Base-by-base conservation (phyloP, 2,113 vertebrate genomes). In the Tachysurus vachellii region DNA sequence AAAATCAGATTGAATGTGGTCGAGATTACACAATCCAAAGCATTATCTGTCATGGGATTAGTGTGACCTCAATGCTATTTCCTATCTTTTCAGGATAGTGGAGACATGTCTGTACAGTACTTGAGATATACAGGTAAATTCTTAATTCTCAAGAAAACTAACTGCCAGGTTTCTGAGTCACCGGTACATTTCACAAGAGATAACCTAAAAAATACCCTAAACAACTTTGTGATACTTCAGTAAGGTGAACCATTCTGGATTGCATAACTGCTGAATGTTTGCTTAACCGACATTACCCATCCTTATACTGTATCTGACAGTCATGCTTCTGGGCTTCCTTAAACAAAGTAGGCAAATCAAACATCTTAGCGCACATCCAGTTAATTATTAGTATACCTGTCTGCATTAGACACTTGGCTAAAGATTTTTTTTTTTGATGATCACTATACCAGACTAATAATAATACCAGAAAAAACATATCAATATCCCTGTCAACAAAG, bases 81-180 rank as follows among this genome's bases (percentile, higher is more conserved):
- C 16, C n/a, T 57, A 31, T 80, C n/a, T 21, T 28, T 80, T 19
- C n/a, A 56, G 50, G 4, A 19, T 8, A 80, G 4, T 23, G 28
- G 42, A 9, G 31, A 28, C 80, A 83, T 76, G 86, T 83, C 70
- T 66, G 16, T 56, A n/a, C n/a, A n/a, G n/a, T n/a, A 36, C 71
- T n/a, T 83, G 80, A 66, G n/a, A 75, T 62, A 7, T n/a, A 3
- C 44, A 44, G 47, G 19, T 50, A 5, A 28, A 21, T 19, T 28
- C 53, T 54, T 21, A 83, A 66, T 76, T 87, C 70, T 64, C 0
- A 3, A 42, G 71, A 86, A 86, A 76, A 19, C 11, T 50, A 80
- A 79, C 77, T 80, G 77, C 57, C 56, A 83, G 44, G 62, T 56
- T 11, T 44, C 19, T 59, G 80, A 75, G 70, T 75, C 36, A 86